Conservation (phyloP, 2,113 vertebrate genomes). For the Apeltes quadracus region DNA sequence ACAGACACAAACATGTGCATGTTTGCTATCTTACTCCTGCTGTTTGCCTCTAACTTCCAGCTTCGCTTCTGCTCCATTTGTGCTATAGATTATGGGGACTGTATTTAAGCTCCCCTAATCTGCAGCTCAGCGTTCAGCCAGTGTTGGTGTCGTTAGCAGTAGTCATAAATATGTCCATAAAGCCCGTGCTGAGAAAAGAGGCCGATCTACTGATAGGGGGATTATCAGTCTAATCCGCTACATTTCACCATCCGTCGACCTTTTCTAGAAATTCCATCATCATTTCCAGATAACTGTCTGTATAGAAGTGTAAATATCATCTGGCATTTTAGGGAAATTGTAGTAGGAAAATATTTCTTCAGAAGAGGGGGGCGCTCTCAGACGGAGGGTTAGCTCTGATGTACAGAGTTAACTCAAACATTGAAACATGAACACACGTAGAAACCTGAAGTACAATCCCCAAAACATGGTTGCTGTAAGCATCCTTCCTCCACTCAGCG, state of each 20-base stretch:
- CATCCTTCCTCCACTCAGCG: background rate
- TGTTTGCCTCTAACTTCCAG: slow-evolving; percentile 19
- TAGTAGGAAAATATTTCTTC: too few species aligned
- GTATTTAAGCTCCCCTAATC: slow-evolving; percentile 56
- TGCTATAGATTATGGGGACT: slow-evolving; percentile 51
- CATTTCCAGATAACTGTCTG: background rate
- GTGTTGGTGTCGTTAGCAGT: slow-evolving; percentile 37
- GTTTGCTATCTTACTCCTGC: slow-evolving; percentile 4
- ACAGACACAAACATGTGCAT: slow-evolving; percentile 14
- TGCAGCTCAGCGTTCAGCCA: slow-evolving; percentile 44
- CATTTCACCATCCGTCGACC: slow-evolving; percentile 19
- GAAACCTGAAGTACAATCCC: too few species aligned
- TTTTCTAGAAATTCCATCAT: slow-evolving; percentile 9
- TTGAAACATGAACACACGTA: too few species aligned
- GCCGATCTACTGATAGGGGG: slow-evolving; percentile 30
- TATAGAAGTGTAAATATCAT: background rate
- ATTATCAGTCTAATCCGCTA: slow-evolving; percentile 36
- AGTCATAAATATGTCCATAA: slow-evolving; percentile 52
- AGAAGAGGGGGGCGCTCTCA: too few species aligned
- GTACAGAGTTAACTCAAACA: too few species aligned
- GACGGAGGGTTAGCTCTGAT: too few species aligned
- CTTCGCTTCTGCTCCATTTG: slow-evolving; percentile 39
- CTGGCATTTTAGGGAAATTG: background rate
- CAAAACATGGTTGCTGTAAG: too few species aligned
- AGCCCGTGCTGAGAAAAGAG: slow-evolving; percentile 17